Percentiles rank a stretch among this genome's conserved stretches.
phyloP scores from a whole-genome alignment of 2,888 invertebrate species.

The Priocnemis perturbator region DNA sequence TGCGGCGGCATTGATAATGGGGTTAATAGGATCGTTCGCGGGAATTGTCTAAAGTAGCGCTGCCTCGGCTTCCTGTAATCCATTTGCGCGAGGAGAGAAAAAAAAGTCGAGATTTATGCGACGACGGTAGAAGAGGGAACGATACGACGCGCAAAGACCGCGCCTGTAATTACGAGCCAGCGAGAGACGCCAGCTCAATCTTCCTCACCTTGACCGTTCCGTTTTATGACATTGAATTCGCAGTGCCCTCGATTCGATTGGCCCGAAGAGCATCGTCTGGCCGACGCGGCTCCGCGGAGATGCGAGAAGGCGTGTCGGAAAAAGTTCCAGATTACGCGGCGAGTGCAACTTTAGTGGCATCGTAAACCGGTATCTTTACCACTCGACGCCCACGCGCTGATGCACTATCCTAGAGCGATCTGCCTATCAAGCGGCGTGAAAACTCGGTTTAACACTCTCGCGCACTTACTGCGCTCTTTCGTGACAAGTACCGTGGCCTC shows the following conservation, averaged over 20 bases:
- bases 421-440: constrained; percentile 72
- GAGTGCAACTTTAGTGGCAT: constrained; percentile 72
- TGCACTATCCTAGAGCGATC: constrained; percentile 69
- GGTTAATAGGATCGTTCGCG: too few relatives aligned
- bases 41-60: too few relatives aligned
- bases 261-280: constrained; percentile 43
- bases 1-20: too few relatives aligned
- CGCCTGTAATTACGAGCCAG: too few relatives aligned
- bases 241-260: constrained; percentile 48
- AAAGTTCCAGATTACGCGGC: constrained; percentile 67
- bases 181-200: too few relatives aligned
- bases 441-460: constrained; percentile 62
- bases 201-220: constrained; percentile 31
- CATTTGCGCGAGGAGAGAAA: too few relatives aligned
- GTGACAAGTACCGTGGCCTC: constrained; percentile 45
- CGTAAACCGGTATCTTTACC: constrained; percentile 74
- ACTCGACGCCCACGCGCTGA: constrained; percentile 60
- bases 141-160: too few relatives aligned
- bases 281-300: constrained; percentile 34
- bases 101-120: too few relatives aligned
- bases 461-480: constrained; percentile 48
- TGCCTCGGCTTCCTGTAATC: not conserved
- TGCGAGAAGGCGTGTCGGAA: constrained; percentile 61
- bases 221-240: constrained; percentile 42
- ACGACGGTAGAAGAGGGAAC: too few relatives aligned